Evolutionary conservation across 2,797 vertebrate species (phyloP), one percentile per base, ranked within the genome.

Genomic region (Enteromius anoplus): DNA sequence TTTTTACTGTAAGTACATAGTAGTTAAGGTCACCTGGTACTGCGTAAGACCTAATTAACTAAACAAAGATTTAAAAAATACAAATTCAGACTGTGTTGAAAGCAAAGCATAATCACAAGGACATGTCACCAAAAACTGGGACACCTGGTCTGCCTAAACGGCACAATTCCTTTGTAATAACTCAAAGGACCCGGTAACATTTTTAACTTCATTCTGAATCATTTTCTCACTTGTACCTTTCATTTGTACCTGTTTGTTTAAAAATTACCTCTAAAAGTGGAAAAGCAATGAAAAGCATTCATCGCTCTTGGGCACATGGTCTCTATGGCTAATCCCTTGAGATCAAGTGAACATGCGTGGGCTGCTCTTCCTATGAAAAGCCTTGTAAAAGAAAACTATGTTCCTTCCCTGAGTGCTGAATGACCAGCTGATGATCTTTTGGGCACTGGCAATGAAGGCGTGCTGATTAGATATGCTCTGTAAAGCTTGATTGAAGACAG

Each of bases 381-480:
- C 45, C 66, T 76, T 45, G 77, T 83, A 81, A 83, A 71, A 68
- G 19, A 17, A 58, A 84, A 49, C 65, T 62, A 71, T 69, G 64
- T 29, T 70, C 80, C 40, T 32, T 65, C 40, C 23, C n/a, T 66
- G 19, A 69, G 42, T 68, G 34, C 26, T 26, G 45, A 69, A 71
- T 80, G 80, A 90, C 88, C 90, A 94, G 88, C 90, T 90, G 83
- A 90, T 87, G 89, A 91, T 84, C 81, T 91, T 91, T 89, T 91
- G 85, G 89, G 88, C 88, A 47, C 85, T 84, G 89, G 86, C 89
- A 85, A 84, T 84, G 79, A 79, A 83, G 66, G 73, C 19, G 45
- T 49, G 58, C 7, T 40, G 64, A 81, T 88, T 88, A 78, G 83
- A 23, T 69, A 83, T 69, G 85, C 55, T 81, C 75, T 79, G 62